Evolutionary conservation across 2,113 vertebrate species (phyloP), one percentile per base, ranked within the genome.

Genomic region (Indri indri): DNA sequence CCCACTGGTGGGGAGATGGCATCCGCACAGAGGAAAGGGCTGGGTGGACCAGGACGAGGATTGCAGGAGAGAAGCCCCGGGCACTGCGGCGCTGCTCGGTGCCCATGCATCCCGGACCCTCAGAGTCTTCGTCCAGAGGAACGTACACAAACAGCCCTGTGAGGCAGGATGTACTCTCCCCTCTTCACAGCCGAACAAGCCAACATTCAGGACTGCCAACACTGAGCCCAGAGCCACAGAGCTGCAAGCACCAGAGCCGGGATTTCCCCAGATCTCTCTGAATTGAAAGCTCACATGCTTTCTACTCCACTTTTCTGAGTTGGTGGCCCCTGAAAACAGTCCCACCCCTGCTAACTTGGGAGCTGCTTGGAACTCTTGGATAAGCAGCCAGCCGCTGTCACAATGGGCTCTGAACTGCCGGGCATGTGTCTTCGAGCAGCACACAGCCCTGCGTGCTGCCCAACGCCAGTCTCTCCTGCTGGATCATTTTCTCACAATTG

Each of bases 81-180:
- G 17, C 22, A 18, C 34, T 22, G 42, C 8, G 18, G 0, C 0
- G 3, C 9, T 2, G 1, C 8, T 8, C 3, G 9, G 3, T 16
- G 11, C 23, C 5, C 6, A 6, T 7, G 63, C 4, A 14, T 45
- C 40, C 50, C 14, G 0, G 42, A 5, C 2, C 68, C 40, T 27
- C 23, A 5, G 22, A 52, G 54, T 32, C 32, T 18, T 18, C 3
- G 7, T 10, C 27, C 81, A 61, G 30, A 8, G 14, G 54, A 7
- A 25, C 18, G 30, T 32, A 63, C 25, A 50, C 40, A 20, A n/a
- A 47, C 23, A 34, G 2, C 54, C 4, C 20, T 0, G 0, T 0
- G 3, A 22, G 73, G 79, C 52, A 66, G 40, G 18, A 17, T 5
- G 10, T 1, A 27, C 3, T 13, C 7, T 45, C 22, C 16, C 90